These are phyloP conservation scores for Ypsolopha sequella DNA, from an alignment of 2,888 invertebrate species.

Conservation along the genomic window DNA sequence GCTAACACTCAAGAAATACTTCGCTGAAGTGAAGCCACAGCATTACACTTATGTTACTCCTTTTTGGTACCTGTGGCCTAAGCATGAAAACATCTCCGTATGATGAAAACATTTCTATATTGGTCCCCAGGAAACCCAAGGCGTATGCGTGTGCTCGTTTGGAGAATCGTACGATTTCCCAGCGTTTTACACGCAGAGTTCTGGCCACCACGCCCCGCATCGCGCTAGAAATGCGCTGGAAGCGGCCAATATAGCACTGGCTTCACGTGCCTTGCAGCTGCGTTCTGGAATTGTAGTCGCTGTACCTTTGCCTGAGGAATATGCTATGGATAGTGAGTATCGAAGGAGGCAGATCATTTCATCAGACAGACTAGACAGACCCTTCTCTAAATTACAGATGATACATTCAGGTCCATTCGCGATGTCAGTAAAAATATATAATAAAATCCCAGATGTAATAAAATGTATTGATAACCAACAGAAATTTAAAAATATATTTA, in stretches of 20 bases:
- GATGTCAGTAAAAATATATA: no score
- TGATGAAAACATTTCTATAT: not conserved
- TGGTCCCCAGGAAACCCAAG: constrained; percentile 86
- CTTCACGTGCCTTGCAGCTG: constrained; percentile 65
- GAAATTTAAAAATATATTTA: no score
- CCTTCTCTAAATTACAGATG: no score
- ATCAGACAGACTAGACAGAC: not conserved
- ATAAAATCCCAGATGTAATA: no score
- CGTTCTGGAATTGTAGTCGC: constrained; percentile 86
- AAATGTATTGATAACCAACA: no score
- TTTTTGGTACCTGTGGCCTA: no score
- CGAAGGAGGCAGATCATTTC: not conserved
- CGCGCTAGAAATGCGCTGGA: constrained; percentile 71
- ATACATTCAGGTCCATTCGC: no score
- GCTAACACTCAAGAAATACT: no score
- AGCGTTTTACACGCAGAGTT: constrained; percentile 89
- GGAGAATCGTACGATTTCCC: constrained; percentile 84
- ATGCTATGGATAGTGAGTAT: constrained; percentile 68
- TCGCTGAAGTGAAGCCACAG: no score
- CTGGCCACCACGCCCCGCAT: constrained; percentile 81
- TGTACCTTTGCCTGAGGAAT: constrained; percentile 87
- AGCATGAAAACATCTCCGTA: no score
- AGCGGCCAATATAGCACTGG: constrained; percentile 80
- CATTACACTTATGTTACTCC: no score
- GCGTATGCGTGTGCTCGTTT: constrained; percentile 89